These are phyloP conservation scores for Eupeodes corollae DNA, from an alignment of 1,140 invertebrate genomes.

Conservation along the genomic window DNA sequence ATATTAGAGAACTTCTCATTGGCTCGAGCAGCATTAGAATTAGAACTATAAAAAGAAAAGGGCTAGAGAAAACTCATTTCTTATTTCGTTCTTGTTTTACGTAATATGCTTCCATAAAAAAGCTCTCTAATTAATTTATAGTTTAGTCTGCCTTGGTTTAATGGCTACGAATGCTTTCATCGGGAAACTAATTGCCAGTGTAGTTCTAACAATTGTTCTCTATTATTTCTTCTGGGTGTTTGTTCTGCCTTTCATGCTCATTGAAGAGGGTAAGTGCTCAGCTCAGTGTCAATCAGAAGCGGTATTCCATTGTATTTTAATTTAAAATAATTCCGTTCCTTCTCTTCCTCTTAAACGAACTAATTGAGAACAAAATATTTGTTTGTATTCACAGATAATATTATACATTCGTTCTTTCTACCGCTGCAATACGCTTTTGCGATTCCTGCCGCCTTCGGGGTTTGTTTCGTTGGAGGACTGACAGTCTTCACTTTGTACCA, in stretches of 20 bases:
- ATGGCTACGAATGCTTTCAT: conserved; percentile 37
- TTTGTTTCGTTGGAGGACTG: conserved; percentile 53
- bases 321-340: background rate
- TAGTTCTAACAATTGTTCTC: conserved; percentile 43
- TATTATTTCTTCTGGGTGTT: conserved; percentile 58
- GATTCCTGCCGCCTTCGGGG: conserved; percentile 47
- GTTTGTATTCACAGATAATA: conserved; percentile 39
- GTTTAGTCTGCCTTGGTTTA: conserved; percentile 17
- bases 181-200: conserved; percentile 47
- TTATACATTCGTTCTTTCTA: conserved; percentile 47
- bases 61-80: too few relatives aligned
- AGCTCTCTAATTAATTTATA: too few relatives aligned
- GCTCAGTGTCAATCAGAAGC: background rate
- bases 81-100: too few relatives aligned
- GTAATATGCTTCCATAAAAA: too few relatives aligned
- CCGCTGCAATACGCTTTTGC: conserved; percentile 48
- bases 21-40: too few relatives aligned
- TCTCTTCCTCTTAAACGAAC: conserved; percentile 8
- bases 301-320: conserved; percentile 1
- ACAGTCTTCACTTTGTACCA: conserved; percentile 53
- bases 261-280: conserved; percentile 36
- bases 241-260: conserved; percentile 54
- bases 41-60: too few relatives aligned
- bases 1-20: too few relatives aligned
- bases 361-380: conserved; percentile 3